These are phyloP conservation scores for Lichenostomus cassidix DNA, from an alignment of 2,113 vertebrate genomes.

Conservation along the genomic window DNA sequence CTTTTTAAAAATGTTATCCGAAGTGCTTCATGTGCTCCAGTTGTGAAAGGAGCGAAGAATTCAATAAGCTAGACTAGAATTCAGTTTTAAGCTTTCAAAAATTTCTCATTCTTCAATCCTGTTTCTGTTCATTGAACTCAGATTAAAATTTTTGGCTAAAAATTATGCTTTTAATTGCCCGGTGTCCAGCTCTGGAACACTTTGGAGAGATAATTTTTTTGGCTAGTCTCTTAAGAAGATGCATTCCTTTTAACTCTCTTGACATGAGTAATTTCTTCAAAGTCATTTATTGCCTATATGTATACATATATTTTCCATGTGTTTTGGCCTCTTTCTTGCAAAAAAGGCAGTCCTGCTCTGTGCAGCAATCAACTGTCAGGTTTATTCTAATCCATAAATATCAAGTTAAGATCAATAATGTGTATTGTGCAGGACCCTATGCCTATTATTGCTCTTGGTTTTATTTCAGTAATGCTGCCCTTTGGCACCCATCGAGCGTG, in stretches of 20 bases:
- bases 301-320: not conserved
- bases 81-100: not conserved
- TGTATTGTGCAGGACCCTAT: not conserved
- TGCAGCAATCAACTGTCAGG: not conserved
- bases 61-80: not conserved
- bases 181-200: not conserved
- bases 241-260: not conserved
- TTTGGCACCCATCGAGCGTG: not conserved
- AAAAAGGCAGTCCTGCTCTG: not conserved
- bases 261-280: not conserved
- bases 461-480: conserved; percentile 34
- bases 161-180: not conserved
- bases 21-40: not conserved
- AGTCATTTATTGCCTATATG: not conserved
- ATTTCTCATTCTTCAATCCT: not conserved
- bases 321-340: not conserved
- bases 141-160: not conserved
- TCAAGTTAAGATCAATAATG: rapidly evolving
- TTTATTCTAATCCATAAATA: not conserved
- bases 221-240: not conserved
- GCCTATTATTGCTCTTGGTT: not conserved
- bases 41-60: not conserved
- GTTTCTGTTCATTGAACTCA: not conserved
- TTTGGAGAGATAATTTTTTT: not conserved
- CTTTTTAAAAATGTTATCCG: not conserved